Conservation (phyloP, 1,140 invertebrate genomes). For the Lepidostoma basale region DNA sequence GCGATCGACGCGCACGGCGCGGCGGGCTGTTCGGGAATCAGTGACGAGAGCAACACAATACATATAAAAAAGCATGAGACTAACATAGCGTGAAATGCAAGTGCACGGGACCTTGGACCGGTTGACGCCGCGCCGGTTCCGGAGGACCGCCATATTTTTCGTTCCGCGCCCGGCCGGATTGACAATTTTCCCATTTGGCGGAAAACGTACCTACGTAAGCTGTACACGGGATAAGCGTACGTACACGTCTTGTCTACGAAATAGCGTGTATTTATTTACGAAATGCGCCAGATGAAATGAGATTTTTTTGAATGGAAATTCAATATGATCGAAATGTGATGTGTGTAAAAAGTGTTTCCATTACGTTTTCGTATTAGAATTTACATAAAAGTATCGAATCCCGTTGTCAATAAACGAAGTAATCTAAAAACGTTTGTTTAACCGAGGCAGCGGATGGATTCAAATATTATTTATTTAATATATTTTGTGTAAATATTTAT, state of each 20-base stretch:
- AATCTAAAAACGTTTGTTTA: no score
- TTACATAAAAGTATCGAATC: slow-evolving; percentile 1
- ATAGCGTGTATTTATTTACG: slow-evolving; percentile 14
- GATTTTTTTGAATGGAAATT: slow-evolving; percentile 20
- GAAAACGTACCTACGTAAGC: not conserved
- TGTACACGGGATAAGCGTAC: no score
- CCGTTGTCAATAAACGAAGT: not conserved
- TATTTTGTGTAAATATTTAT: no score
- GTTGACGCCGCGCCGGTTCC: no score
- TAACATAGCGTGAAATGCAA: slow-evolving; percentile 21
- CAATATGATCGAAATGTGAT: slow-evolving; percentile 16
- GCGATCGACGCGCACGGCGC: not conserved
- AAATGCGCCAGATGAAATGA: slow-evolving; percentile 13
- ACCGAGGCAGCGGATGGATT: no score
- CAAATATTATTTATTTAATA: no score
- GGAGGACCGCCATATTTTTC: not conserved
- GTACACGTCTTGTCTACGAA: not conserved
- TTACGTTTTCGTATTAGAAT: slow-evolving; percentile 3
- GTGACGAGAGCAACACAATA: not conserved
- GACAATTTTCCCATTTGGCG: slow-evolving; percentile 12
- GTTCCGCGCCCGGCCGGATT: slow-evolving; percentile 5
- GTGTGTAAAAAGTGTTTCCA: slow-evolving; percentile 11
- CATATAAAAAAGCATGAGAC: not conserved
- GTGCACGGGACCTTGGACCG: not conserved
- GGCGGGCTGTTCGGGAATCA: not conserved